Base-by-base conservation (phyloP, 2,113 vertebrate genomes). In the Proteles cristata region DNA sequence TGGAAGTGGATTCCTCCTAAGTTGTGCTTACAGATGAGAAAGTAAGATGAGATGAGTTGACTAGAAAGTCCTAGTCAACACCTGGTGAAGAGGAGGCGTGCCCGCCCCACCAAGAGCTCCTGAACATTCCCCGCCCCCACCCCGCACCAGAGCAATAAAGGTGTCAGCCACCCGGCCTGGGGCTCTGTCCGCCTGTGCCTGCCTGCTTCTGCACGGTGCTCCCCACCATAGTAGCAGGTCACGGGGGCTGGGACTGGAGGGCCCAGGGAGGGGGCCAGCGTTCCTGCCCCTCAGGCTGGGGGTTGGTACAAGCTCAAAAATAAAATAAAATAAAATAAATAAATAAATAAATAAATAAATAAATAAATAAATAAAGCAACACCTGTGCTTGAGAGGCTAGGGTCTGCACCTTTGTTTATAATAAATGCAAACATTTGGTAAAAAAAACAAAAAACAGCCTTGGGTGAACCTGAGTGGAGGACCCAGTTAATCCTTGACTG, bases 81-180 rank as follows among this genome's bases (percentile, higher is more conserved):
- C 26, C 28, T 45, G n/a, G 21, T 99, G 69, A 99, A 99, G 97
- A 99, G 99, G 99, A 99, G 99, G 98, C 99, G 99, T 69, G 98
- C 99, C 94, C 99, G 99, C 88, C 98, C 99, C 83, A 82, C 99
- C 92, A 99, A 99, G 99, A 99, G 99, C 6, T 92, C 98, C 88
- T 98, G 92, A 98, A 68, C 39, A 39, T 39, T 58, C 0, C 48
- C 9, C 4, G 0, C 15, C 58, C 19, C 17, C 5, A 2, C 50
- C 50, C 50, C 12, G 39, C 39, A 4, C 39, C 39, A 12, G 7
- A 68, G 23, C 86, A 98, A 98, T 98, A 98, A 98, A 98, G 89
- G 79, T 0, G 11, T 92, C 79, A 1, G 21, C 48, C 48, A 0
- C 8, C 17, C 23, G 1, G 4, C 48, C 66, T 2, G 3, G n/a